phyloP scores from a whole-genome alignment of 1,140 invertebrate species.

The Bemisia tabaci region DNA sequence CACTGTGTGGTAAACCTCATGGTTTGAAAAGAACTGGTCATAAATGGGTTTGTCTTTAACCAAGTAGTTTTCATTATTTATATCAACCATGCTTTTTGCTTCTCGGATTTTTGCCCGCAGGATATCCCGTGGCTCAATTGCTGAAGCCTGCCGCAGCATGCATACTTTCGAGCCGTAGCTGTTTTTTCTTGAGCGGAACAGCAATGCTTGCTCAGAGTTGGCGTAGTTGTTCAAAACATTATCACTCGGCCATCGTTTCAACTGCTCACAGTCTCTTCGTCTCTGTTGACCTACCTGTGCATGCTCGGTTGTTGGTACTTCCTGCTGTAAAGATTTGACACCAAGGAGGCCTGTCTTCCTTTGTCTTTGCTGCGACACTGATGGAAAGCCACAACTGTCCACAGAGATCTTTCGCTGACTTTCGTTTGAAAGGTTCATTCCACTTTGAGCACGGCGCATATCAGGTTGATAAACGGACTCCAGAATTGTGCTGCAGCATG shows the following conservation, averaged over 20 bases:
- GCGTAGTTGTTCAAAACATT: neutral
- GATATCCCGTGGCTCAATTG: neutral
- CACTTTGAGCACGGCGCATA: neutral
- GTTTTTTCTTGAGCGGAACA: neutral
- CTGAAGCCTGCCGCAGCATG: neutral
- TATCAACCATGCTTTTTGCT: neutral
- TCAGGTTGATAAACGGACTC: neutral
- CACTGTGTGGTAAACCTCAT: neutral
- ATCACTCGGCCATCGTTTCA: neutral
- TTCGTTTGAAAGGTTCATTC: neutral
- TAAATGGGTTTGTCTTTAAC: neutral
- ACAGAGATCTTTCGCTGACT: neutral
- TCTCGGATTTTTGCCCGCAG: neutral
- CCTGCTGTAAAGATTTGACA: neutral
- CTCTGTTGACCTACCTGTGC: no score
- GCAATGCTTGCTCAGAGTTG: neutral
- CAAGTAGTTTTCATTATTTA: neutral
- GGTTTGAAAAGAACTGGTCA: neutral
- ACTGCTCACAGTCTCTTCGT: neutral
- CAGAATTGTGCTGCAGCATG: neutral
- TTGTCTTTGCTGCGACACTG: neutral
- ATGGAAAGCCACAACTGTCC: neutral
- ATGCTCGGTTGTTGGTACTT: no score
- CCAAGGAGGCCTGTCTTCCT: neutral
- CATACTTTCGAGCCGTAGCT: neutral